Evolutionary conservation across 2,888 invertebrate genomes (phyloP).

Genomic region (Ypsolopha sequella): DNA sequence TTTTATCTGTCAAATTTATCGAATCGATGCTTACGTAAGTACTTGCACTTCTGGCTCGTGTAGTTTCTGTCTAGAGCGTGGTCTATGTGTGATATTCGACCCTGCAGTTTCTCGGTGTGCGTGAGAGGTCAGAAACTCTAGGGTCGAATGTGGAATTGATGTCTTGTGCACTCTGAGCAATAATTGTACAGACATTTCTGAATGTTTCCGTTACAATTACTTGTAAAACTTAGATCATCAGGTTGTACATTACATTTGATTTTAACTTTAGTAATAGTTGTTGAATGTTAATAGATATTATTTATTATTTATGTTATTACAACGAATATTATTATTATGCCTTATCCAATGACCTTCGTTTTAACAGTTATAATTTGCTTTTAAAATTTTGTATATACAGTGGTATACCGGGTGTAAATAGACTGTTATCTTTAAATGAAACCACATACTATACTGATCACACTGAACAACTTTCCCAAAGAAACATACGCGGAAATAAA

Average conservation of each 20-base stretch:
- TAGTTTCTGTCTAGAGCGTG: not conserved
- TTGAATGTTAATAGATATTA: slow-evolving; percentile 63
- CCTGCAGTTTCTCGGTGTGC: not conserved
- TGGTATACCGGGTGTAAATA: slow-evolving; percentile 5
- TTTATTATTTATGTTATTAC: slow-evolving; percentile 53
- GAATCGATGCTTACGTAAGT: not conserved
- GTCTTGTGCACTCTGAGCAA: not conserved
- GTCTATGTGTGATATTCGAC: not conserved
- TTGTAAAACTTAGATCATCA: not conserved
- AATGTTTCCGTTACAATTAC: not conserved
- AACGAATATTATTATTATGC: slow-evolving; percentile 42
- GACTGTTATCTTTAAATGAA: too few relatives aligned
- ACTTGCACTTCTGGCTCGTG: not conserved
- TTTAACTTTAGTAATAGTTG: slow-evolving; percentile 16
- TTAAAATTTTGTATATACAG: slow-evolving; percentile 32
- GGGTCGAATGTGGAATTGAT: not conserved
- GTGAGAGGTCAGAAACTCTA: not conserved
- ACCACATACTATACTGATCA: too few relatives aligned
- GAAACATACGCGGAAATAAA: too few relatives aligned
- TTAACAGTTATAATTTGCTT: slow-evolving; percentile 19
- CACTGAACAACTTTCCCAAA: too few relatives aligned
- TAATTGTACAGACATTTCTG: not conserved
- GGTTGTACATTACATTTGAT: slow-evolving; percentile 3
- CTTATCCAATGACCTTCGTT: slow-evolving; percentile 24
- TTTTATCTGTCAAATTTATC: too few relatives aligned